Conservation (phyloP, 2,888 invertebrate species). For the Polia nebulosa region DNA sequence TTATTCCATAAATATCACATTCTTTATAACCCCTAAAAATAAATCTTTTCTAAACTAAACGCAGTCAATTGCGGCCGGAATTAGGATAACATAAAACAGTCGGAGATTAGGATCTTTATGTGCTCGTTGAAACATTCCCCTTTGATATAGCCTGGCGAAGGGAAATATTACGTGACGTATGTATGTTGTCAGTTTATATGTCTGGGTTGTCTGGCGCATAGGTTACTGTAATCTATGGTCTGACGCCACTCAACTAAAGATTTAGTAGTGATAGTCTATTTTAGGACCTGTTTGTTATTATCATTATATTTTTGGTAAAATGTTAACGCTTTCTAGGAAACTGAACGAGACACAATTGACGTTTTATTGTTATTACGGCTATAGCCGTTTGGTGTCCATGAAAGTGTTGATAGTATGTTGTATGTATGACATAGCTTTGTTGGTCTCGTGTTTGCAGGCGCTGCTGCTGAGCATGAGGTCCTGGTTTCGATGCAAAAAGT, state of each 20-base stretch:
- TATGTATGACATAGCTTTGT: too few species aligned
- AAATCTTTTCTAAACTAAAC: conserved; percentile 37
- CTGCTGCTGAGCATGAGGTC: too few species aligned
- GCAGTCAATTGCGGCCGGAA: conserved; percentile 53
- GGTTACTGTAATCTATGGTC: conserved; percentile 9
- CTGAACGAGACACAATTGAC: too few species aligned
- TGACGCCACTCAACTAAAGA: conserved; percentile 7
- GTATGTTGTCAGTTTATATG: conserved; percentile 52
- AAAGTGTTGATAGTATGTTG: too few species aligned
- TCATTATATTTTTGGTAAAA: too few species aligned
- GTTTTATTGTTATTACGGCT: too few species aligned
- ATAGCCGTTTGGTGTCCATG: too few species aligned
- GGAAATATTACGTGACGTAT: conserved; percentile 58
- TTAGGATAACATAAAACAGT: conserved; percentile 65
- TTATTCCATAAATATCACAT: conserved; percentile 17
- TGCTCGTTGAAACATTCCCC: conserved; percentile 58
- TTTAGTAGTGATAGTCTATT: neutral
- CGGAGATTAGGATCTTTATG: conserved; percentile 63
- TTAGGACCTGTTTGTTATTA: neutral
- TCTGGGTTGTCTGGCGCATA: conserved; percentile 42
- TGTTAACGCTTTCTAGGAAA: too few species aligned
- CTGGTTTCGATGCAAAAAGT: too few species aligned
- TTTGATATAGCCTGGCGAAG: conserved; percentile 44
- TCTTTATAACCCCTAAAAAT: conserved; percentile 14
- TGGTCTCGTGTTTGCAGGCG: too few species aligned